Conservation (phyloP, 1,140 invertebrate genomes). For the Cryptotermes secundus region DNA sequence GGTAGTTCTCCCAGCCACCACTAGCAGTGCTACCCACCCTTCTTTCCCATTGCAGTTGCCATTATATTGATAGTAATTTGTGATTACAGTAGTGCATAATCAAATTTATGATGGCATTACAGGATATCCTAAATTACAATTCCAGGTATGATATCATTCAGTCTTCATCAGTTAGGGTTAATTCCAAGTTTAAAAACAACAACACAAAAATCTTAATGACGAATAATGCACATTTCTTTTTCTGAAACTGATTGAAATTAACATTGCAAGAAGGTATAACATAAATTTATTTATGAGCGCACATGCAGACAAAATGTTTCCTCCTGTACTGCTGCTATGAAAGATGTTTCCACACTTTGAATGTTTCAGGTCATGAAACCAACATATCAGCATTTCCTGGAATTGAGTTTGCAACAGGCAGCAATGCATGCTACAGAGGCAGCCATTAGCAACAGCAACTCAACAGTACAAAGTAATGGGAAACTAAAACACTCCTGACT, state of each 20-base stretch:
- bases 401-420: constrained; percentile 76
- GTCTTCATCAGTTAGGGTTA: neutral
- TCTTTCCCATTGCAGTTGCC: no score
- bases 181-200: neutral
- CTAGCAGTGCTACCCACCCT: no score
- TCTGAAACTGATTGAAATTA: constrained; percentile 34
- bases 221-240: constrained; percentile 37
- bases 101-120: no score
- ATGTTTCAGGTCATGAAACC: constrained; percentile 71
- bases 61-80: no score
- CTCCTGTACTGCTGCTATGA: no score
- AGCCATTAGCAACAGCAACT: constrained; percentile 39
- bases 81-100: no score
- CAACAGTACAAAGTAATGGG: constrained; percentile 25
- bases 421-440: constrained; percentile 69
- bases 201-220: neutral
- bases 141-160: neutral
- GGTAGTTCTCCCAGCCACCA: no score
- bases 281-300: neutral
- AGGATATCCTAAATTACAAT: neutral
- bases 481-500: constrained; percentile 31
- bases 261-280: neutral
- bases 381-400: constrained; percentile 70
- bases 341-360: constrained; percentile 25
- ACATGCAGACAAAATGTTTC: neutral